Base-by-base conservation (phyloP, 1,140 invertebrate species). In the Whitmania pigra region DNA sequence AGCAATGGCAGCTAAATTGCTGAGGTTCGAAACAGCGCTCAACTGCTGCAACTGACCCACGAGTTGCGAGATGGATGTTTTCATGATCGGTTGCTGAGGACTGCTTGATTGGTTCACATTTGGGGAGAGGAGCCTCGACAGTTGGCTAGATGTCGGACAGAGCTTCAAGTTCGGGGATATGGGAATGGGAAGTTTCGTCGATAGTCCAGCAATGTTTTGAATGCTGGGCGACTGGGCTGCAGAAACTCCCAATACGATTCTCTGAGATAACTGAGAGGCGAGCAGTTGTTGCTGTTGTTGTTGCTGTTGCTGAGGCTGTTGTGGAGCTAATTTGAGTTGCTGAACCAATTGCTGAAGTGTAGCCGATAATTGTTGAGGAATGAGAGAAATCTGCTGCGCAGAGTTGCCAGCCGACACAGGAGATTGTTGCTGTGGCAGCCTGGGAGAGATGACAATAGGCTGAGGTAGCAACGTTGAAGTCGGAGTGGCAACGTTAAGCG, bases 241-340 rank as follows among this genome's bases (percentile, higher is more conserved):
- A 18, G 69, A 49, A 36, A 70, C 69, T 22, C 27, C 31, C 29
- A 49, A 25, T 2, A 49, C 31, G 17, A 70, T 53, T 17, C 57
- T 49, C 55, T 71, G 71, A 54, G 71, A 71, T 29, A 57, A 29
- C 31, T 71, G 71, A 6, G 53, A 71, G n/a, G 57, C 55, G 6
- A 71, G 40, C 17, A 71, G 53, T 43, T 72, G 57, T 53, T 69
- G 60, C 13, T 72, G 71, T 36, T 72, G 71, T 43, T 66, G 55
- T 55, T 71, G 69, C 53, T 53, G 36, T 60, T 53, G 69, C 22
- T 71, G 69, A n/a, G 40, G 36, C 27, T 72, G 71, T 63, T 72
- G 71, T 11, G 60, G 25, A n/a, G 71, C 40, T 17, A 67, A 9
- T 22, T 31, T 36, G 18, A 53, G 57, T 36, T 72, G 71, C 18